Percentiles rank a stretch among this genome's conserved stretches.
Conservation (phyloP, 2,888 invertebrate genomes). For the Junonia oenone region DNA sequence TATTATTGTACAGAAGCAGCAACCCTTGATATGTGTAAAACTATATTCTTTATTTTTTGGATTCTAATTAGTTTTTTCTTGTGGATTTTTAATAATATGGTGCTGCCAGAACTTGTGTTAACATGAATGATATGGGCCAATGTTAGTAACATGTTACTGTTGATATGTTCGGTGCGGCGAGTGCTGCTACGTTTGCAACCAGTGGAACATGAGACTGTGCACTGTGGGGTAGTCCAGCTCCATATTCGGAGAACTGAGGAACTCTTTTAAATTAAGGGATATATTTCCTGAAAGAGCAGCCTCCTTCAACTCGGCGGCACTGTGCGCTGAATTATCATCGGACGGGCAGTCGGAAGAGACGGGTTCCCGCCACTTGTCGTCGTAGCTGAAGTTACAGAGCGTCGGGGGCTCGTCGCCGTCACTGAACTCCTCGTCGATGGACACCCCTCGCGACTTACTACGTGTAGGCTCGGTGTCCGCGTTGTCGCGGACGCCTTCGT, state of each 20-base stretch:
- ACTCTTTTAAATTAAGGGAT: slow-evolving; percentile 55
- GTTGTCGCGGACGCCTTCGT: slow-evolving; percentile 52
- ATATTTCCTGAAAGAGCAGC: slow-evolving; percentile 40
- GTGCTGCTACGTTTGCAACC: slow-evolving; percentile 71
- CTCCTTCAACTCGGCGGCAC: slow-evolving; percentile 50
- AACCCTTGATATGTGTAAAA: slow-evolving; percentile 56
- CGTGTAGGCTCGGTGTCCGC: slow-evolving; percentile 48
- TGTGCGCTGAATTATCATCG: slow-evolving; percentile 68
- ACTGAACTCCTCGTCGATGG: slow-evolving; percentile 59
- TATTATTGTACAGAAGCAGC: slow-evolving; percentile 43
- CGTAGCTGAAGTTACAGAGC: slow-evolving; percentile 61
- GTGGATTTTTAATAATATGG: not conserved
- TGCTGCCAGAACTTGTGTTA: slow-evolving; percentile 28
- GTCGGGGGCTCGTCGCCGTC: slow-evolving; percentile 70
- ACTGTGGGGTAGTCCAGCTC: slow-evolving; percentile 72
- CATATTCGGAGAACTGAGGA: slow-evolving; percentile 64
- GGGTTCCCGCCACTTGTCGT: slow-evolving; percentile 59
- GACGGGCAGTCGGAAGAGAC: slow-evolving; percentile 63
- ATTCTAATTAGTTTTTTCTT: not conserved
- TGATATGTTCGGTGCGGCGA: slow-evolving; percentile 23
- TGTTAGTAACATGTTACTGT: slow-evolving; percentile 31
- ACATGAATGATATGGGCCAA: slow-evolving; percentile 36
- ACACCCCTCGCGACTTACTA: slow-evolving; percentile 44
- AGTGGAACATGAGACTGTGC: slow-evolving; percentile 76
- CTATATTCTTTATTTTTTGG: slow-evolving; percentile 28